These are phyloP conservation scores for Archilochus colubris DNA, from an alignment of 2,113 vertebrate genomes.

Conservation along the genomic window DNA sequence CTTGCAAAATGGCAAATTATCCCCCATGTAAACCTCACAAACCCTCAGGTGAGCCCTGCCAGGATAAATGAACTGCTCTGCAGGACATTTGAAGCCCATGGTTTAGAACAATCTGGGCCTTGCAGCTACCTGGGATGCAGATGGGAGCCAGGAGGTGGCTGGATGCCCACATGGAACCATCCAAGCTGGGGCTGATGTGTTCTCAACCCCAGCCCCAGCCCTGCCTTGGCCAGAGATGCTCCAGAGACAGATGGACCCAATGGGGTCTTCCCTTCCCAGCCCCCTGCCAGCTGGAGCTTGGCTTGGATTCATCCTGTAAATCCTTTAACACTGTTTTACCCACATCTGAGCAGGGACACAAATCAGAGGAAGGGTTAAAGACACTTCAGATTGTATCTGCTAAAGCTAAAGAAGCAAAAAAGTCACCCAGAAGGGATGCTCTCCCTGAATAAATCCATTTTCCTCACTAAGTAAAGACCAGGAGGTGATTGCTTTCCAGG, in stretches of 20 bases:
- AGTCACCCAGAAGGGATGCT: not conserved
- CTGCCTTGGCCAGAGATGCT: not conserved
- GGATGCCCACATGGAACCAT: not conserved
- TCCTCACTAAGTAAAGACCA: not conserved
- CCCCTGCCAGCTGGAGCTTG: not conserved
- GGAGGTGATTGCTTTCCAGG: accelerated
- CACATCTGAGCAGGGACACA: not conserved
- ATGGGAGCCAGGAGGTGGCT: not conserved
- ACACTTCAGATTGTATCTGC: not conserved
- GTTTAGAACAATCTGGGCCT: not conserved
- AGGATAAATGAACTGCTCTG: not conserved
- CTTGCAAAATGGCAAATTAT: not conserved
- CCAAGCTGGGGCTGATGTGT: not conserved
- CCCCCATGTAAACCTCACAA: accelerated
- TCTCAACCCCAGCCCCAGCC: not conserved
- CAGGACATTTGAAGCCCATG: not conserved
- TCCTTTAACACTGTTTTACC: not conserved
- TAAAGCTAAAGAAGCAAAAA: not conserved
- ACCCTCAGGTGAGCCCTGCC: not conserved
- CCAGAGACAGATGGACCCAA: not conserved
- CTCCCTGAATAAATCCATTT: not conserved
- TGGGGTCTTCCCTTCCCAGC: conserved; percentile 6
- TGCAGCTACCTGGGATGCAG: not conserved
- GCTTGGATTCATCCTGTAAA: not conserved
- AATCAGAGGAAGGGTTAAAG: not conserved